These are phyloP conservation scores for Sylvicola fuscatus DNA, from an alignment of 2,888 invertebrate genomes.

Conservation along the genomic window DNA sequence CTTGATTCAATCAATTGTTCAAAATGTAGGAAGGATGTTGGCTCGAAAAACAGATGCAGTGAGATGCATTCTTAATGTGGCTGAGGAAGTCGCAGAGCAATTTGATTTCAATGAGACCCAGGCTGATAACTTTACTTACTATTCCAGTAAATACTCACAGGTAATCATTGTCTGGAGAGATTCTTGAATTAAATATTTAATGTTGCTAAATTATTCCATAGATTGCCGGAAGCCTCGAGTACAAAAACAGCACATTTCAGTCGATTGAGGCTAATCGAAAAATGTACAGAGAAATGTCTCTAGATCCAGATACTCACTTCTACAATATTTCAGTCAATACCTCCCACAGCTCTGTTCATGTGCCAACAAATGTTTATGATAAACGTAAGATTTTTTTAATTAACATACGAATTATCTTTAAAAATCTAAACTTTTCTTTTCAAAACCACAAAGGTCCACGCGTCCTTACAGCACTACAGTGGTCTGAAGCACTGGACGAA, in stretches of 20 bases:
- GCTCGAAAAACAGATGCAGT: conserved; percentile 81
- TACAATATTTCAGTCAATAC: conserved; percentile 66
- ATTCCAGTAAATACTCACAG: conserved; percentile 62
- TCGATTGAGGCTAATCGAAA: neutral
- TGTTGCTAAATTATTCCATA: conserved; percentile 7
- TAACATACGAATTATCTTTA: conserved; percentile 1
- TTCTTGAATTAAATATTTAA: conserved; percentile 20
- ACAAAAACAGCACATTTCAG: too few species aligned
- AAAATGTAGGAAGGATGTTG: conserved; percentile 67
- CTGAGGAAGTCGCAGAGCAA: conserved; percentile 44
- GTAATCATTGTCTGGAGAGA: conserved; percentile 13
- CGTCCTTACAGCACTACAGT: conserved; percentile 59
- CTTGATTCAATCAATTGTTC: conserved; percentile 57
- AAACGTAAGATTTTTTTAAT: conserved; percentile 35
- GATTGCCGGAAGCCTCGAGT: conserved; percentile 14
- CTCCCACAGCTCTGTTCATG: conserved; percentile 68
- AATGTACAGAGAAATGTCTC: conserved; percentile 33
- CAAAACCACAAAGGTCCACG: conserved; percentile 31
- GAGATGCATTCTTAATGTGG: conserved; percentile 55
- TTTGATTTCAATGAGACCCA: conserved; percentile 30
- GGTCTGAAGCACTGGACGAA: conserved; percentile 73
- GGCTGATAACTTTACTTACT: conserved; percentile 35
- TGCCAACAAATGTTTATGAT: conserved; percentile 86
- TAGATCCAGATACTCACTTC: conserved; percentile 62
- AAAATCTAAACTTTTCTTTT: conserved; percentile 4